Evolutionary conservation across 2,797 vertebrate species (phyloP).

Genomic region (Tadarida brasiliensis): DNA sequence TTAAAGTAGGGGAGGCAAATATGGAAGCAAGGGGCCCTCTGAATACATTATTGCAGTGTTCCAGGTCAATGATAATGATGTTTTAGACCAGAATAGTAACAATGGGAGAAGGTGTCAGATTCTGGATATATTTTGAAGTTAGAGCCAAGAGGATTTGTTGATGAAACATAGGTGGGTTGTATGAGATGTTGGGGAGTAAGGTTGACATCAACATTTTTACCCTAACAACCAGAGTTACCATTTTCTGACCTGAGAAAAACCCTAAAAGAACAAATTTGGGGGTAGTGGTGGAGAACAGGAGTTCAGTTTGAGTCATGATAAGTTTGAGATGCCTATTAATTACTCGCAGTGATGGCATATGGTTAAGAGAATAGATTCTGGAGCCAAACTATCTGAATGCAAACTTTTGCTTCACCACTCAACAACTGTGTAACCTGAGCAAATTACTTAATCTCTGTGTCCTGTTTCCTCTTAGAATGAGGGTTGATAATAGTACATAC

Average conservation of each 20-base stretch:
- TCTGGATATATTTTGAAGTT: constrained; percentile 9
- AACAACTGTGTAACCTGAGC: neutral
- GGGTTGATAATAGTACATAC: neutral
- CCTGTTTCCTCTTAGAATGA: neutral
- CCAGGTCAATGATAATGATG: neutral
- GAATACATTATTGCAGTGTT: neutral
- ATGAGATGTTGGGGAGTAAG: neutral
- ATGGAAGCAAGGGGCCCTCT: neutral
- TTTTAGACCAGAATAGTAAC: neutral
- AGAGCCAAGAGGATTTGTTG: neutral
- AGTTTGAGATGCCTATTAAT: neutral
- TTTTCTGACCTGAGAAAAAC: constrained; percentile 4
- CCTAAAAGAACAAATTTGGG: neutral
- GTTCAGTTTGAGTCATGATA: neutral
- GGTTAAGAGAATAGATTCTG: neutral
- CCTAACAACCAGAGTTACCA: neutral
- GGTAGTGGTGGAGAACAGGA: neutral
- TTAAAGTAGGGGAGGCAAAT: neutral
- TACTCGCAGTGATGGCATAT: neutral
- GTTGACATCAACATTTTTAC: neutral
- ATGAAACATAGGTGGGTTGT: neutral
- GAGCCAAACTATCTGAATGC: constrained; percentile 23
- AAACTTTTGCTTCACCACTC: neutral
- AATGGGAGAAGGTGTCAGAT: neutral
- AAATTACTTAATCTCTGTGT: neutral